Conservation (phyloP, 2,797 vertebrate species). For the Acanthis flammea region DNA sequence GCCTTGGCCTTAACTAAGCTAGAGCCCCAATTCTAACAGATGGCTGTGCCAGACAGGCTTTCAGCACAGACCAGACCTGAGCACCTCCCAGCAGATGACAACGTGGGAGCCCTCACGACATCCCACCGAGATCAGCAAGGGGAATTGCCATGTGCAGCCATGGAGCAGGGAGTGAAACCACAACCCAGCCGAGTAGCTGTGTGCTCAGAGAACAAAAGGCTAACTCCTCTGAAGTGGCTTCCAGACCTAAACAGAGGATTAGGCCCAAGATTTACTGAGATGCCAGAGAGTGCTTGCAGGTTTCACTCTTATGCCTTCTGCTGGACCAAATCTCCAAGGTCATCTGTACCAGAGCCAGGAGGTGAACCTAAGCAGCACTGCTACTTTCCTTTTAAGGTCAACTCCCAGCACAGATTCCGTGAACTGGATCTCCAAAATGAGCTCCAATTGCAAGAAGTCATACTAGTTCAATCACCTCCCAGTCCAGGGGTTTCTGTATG, state of each 20-base stretch:
- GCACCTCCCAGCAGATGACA: not conserved
- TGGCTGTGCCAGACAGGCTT: not conserved
- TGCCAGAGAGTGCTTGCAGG: not conserved
- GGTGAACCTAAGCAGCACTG: not conserved
- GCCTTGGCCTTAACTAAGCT: not conserved
- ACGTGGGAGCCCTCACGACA: not conserved
- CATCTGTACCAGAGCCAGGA: not conserved
- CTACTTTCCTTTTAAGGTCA: not conserved
- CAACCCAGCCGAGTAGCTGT: rapidly evolving
- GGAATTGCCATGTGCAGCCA: not conserved
- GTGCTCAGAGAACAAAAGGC: not conserved
- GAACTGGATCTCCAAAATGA: not conserved
- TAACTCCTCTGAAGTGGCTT: not conserved
- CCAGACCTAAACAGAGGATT: not conserved
- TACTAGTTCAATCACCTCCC: not conserved
- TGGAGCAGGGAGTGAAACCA: not conserved
- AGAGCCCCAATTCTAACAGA: not conserved
- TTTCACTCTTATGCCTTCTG: not conserved
- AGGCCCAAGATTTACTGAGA: not conserved
- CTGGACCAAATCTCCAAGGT: not conserved
- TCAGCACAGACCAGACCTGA: not conserved
- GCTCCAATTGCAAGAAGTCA: not conserved
- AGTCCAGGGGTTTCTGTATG: not conserved
- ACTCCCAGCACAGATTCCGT: not conserved
- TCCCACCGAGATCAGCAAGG: rapidly evolving